Conservation (phyloP, 2,797 vertebrate genomes). For the Neosilurus hyrtlii region DNA sequence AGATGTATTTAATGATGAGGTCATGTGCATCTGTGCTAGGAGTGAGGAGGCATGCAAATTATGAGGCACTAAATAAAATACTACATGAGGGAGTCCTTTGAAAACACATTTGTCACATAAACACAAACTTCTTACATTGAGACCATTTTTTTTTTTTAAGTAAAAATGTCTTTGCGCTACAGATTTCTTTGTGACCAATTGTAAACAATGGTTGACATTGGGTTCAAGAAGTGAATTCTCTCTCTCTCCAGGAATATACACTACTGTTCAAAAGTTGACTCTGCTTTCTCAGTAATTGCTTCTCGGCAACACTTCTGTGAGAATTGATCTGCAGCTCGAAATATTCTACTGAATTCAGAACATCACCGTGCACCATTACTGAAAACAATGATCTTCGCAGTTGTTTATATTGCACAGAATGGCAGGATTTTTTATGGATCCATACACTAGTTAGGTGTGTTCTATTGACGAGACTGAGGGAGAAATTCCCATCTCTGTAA, state of each 20-base stretch:
- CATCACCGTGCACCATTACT: constrained; percentile 35
- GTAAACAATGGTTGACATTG: constrained; percentile 60
- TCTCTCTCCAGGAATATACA: constrained; percentile 65
- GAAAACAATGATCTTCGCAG: constrained; percentile 44
- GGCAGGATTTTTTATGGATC: constrained; percentile 35
- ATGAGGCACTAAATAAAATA: neutral
- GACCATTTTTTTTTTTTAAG: neutral
- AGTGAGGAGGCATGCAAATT: constrained; percentile 17
- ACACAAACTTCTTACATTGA: neutral
- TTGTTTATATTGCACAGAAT: constrained; percentile 49
- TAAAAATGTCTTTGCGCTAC: constrained; percentile 24
- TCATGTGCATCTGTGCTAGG: constrained; percentile 27
- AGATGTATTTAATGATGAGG: constrained; percentile 49
- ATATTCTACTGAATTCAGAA: constrained; percentile 51
- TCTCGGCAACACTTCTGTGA: constrained; percentile 32
- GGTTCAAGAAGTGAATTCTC: constrained; percentile 63
- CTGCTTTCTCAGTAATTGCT: constrained; percentile 53
- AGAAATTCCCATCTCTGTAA: constrained; percentile 35
- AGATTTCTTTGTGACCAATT: constrained; percentile 53
- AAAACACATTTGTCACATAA: constrained; percentile 1
- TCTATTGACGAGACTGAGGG: constrained; percentile 30
- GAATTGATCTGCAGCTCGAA: constrained; percentile 56
- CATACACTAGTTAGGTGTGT: constrained; percentile 42
- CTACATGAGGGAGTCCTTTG: neutral
- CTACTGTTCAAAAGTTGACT: constrained; percentile 51